Evolutionary conservation across 2,888 invertebrate species (phyloP), one percentile per base, ranked within the genome.

Genomic region (Drosophila formosana): DNA sequence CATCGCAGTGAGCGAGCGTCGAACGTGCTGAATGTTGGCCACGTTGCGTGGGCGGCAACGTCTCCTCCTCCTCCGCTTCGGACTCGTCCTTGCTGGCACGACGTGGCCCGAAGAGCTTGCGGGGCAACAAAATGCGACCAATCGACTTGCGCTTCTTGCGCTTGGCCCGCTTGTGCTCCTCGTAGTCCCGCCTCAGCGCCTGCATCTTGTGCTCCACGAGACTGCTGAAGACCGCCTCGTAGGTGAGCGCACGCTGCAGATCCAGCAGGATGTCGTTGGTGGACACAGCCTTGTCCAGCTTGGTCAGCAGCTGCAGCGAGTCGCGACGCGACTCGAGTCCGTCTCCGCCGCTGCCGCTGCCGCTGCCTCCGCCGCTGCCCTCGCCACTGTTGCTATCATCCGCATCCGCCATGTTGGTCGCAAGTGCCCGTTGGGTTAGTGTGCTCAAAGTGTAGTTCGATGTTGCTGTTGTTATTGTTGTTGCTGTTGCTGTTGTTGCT

Each of bases 161-260:
- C 72, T 91, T 92, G 26, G 91, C 89, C 18, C 89, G 82, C 66
- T 92, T 91, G 30, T 91, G 90, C 69, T 92, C 91, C 80, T 93
- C 93, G 53, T 92, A 92, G 57, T 93, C 92, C 25, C 92, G 90
- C 72, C 93, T 92, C 68, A 93, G 92, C 30, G 91, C 92, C 73
- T 91, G 82, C 85, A 93, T 90, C 83, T 93, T 93, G 81, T 92
- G 92, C 78, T 93, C 91, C 75, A 93, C 88, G 64, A 93, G 83
- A 18, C 91, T 89, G 68, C 90, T 90, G 62, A 93, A 92, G n/a
- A 93, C 90, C 9, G 92, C 90, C 72, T 93, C 93, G 57, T 92
- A 93, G 65, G 92, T 92, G 23, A 92, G 88, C n/a, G 92, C 91
- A 13, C 91, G 85, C 69, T 91, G 90, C 70, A 91, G 82, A 67